Evolutionary conservation across 1,140 invertebrate genomes (phyloP).

Genomic region (Pollicipes pollicipes): DNA sequence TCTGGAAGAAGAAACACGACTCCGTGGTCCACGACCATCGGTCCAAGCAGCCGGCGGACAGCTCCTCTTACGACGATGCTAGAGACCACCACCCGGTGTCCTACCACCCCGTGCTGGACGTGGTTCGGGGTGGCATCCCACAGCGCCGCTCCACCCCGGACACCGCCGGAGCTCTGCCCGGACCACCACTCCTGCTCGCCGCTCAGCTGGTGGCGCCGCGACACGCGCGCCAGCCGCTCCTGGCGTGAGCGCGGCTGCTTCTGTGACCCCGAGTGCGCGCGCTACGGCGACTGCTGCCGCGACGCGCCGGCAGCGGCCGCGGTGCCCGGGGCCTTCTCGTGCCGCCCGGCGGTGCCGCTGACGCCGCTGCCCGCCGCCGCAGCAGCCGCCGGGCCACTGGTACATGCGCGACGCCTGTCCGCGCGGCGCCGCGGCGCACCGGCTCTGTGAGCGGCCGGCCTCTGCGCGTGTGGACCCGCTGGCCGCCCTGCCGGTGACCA

Average conservation of each 20-base stretch:
- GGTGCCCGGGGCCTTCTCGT: neutral
- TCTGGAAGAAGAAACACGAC: no score
- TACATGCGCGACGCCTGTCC: neutral
- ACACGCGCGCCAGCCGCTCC: neutral
- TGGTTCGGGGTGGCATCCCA: no score
- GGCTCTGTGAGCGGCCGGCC: neutral
- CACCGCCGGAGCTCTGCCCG: no score
- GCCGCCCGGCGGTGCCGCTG: neutral
- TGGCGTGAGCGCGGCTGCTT: neutral
- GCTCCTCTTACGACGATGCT: no score
- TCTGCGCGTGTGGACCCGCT: neutral
- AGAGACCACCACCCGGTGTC: no score
- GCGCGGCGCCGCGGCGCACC: neutral
- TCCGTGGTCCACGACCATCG: no score
- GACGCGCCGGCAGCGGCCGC: neutral
- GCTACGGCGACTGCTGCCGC: neutral
- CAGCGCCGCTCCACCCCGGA: no score
- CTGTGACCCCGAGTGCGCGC: neutral
- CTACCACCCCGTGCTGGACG: no score
- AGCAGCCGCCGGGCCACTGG: neutral
- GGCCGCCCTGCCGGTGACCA: neutral
- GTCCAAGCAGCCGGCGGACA: no score
- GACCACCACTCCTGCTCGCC: neutral
- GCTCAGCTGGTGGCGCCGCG: neutral
- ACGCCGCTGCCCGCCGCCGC: neutral